Evolutionary conservation across 2,113 vertebrate genomes (phyloP).

Genomic region (Girardinichthys multiradiatus): DNA sequence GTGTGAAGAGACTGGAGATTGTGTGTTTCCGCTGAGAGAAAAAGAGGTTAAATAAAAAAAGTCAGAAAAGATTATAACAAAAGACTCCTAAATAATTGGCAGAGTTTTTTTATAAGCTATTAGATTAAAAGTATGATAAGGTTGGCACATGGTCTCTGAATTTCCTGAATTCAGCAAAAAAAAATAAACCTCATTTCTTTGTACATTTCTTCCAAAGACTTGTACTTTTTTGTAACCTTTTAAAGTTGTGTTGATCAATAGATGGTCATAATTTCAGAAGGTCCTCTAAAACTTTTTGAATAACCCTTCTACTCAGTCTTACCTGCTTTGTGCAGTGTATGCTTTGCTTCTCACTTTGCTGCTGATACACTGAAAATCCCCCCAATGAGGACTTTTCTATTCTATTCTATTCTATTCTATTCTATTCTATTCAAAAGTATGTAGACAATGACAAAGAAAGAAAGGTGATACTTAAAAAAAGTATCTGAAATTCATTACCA

Average conservation of each 20-base stretch:
- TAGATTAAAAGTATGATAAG: neutral
- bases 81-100: neutral
- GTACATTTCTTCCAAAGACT: neutral
- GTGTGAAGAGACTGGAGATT: slow-evolving; percentile 92
- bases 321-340: neutral
- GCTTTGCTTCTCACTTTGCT: neutral
- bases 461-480: too few species aligned
- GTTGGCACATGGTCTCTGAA: neutral
- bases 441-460: too few species aligned
- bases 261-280: neutral
- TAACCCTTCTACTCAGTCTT: neutral
- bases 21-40: slow-evolving; percentile 86
- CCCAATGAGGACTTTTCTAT: too few species aligned
- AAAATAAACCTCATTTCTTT: neutral
- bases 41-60: neutral
- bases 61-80: neutral
- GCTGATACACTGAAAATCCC: neutral
- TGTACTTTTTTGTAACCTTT: neutral
- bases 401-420: too few species aligned
- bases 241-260: neutral
- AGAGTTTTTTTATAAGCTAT: neutral
- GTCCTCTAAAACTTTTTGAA: neutral
- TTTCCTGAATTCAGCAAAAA: neutral
- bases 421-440: too few species aligned
- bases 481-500: too few species aligned